phyloP scores from a whole-genome alignment of 1,140 invertebrate genomes.

The Pachyrhynchus sulphureomaculatus region DNA sequence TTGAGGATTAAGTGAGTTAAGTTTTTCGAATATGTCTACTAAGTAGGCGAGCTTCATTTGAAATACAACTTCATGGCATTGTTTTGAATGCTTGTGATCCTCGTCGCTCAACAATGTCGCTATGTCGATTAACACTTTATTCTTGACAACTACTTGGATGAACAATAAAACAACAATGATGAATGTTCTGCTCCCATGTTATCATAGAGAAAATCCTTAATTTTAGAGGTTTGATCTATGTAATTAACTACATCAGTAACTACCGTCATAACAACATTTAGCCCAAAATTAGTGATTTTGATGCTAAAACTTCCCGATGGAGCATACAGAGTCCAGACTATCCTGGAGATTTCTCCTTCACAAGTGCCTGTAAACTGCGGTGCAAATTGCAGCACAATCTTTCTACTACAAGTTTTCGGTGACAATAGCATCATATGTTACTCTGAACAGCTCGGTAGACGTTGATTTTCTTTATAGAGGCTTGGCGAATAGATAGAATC shows the following conservation, averaged over 20 bases:
- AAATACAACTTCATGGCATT: too few relatives aligned
- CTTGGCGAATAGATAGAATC: conserved; percentile 20
- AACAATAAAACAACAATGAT: conserved; percentile 26
- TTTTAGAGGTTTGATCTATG: conserved; percentile 27
- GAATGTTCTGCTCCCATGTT: too few relatives aligned
- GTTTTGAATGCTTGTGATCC: background rate
- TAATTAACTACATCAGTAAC: conserved; percentile 32
- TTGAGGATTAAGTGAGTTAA: conserved; percentile 3
- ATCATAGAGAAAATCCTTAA: conserved; percentile 22
- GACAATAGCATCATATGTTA: conserved; percentile 37
- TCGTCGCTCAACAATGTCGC: conserved; percentile 25
- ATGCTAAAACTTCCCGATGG: conserved; percentile 15
- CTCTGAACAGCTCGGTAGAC: conserved; percentile 36
- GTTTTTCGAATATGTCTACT: conserved; percentile 1
- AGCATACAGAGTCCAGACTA: conserved; percentile 31
- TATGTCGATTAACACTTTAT: conserved; percentile 29
- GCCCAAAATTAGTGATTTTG: too few relatives aligned
- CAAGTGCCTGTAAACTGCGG: conserved; percentile 31
- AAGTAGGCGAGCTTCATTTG: background rate
- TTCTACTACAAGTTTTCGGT: conserved; percentile 27
- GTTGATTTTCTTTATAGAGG: conserved; percentile 15
- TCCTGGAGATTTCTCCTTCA: conserved; percentile 39
- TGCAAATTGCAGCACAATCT: conserved; percentile 43
- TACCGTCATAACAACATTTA: conserved; percentile 18
- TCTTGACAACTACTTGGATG: conserved; percentile 11